These are phyloP conservation scores for Pogonomyrmex californicus DNA, from an alignment of 1,140 invertebrate species.

Conservation along the genomic window DNA sequence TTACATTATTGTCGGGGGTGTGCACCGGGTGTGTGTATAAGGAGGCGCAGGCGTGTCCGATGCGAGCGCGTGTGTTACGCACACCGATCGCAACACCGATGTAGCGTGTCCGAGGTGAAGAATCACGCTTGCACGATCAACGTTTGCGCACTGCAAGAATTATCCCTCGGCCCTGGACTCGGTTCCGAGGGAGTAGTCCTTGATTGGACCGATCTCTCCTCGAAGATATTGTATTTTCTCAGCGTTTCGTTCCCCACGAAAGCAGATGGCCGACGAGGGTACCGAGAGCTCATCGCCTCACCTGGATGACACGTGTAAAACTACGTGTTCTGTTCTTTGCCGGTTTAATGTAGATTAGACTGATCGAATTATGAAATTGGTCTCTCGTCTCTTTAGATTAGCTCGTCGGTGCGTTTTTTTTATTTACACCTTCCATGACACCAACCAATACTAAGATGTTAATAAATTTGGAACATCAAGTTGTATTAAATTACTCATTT, in stretches of 20 bases:
- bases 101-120: constrained; percentile 62
- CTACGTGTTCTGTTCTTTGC: neutral
- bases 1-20: constrained; percentile 85
- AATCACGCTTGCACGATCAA: constrained; percentile 66
- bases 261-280: constrained; percentile 51
- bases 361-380: neutral
- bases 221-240: constrained; percentile 49
- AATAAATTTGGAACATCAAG: neutral
- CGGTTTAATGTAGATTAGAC: constrained; percentile 1
- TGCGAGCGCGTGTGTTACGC: constrained; percentile 58
- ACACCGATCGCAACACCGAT: constrained; percentile 63
- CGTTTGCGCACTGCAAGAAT: constrained; percentile 57
- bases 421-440: neutral
- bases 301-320: constrained; percentile 42
- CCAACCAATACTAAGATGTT: neutral
- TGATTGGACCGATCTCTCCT: constrained; percentile 73
- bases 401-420: neutral
- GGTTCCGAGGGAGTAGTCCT: constrained; percentile 40
- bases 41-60: constrained; percentile 30
- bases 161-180: constrained; percentile 62
- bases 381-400: neutral
- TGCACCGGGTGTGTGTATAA: constrained; percentile 37
- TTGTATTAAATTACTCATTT: too few species aligned
- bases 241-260: constrained; percentile 13
- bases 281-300: constrained; percentile 23